These are phyloP conservation scores for Ophion costatus DNA, from an alignment of 2,888 invertebrate genomes.

Conservation along the genomic window DNA sequence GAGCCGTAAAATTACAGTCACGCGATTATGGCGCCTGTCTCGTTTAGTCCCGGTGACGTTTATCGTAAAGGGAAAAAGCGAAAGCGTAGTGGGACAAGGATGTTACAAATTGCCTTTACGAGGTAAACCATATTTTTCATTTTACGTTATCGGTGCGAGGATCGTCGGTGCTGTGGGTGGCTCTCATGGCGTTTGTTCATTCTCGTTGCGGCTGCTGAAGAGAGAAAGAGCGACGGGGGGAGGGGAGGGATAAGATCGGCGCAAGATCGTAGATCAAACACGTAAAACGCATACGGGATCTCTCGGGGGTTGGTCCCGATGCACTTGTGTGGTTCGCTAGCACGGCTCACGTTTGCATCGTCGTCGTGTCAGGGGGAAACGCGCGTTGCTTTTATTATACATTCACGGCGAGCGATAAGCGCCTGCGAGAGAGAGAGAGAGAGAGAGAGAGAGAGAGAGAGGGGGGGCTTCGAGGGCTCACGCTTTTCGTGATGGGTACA, in stretches of 20 bases:
- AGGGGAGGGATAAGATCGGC: slow-evolving; percentile 75
- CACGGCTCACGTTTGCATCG: slow-evolving; percentile 50
- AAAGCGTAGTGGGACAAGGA: slow-evolving; percentile 48
- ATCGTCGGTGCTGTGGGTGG: slow-evolving; percentile 61
- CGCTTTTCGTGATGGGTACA: slow-evolving; percentile 77
- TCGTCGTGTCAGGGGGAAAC: slow-evolving; percentile 41
- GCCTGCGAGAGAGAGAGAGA: slow-evolving; percentile 41
- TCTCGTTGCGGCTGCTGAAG: slow-evolving; percentile 34
- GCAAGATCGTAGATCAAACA: slow-evolving; percentile 83
- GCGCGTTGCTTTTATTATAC: slow-evolving; percentile 81
- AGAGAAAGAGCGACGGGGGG: slow-evolving; percentile 30
- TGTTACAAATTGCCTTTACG: slow-evolving; percentile 69
- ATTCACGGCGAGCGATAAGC: slow-evolving; percentile 76
- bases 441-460: slow-evolving; percentile 50
- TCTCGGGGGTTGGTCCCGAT: slow-evolving; percentile 67
- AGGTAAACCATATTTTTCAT: slow-evolving; percentile 69
- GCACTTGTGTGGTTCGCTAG: slow-evolving; percentile 41
- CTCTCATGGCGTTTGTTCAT: slow-evolving; percentile 55
- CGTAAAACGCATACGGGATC: slow-evolving; percentile 74
- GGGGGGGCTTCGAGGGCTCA: slow-evolving; percentile 64
- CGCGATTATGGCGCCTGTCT: slow-evolving; percentile 54
- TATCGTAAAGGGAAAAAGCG: slow-evolving; percentile 17
- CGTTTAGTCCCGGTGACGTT: slow-evolving; percentile 21
- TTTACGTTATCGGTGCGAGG: slow-evolving; percentile 64
- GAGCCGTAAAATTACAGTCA: slow-evolving; percentile 51